A percentile compares a stretch with the other conserved stretches of the same genome.
These are phyloP conservation scores for Ganaspis brasiliensis DNA, from an alignment of 2,888 invertebrate species.

Conservation along the genomic window DNA sequence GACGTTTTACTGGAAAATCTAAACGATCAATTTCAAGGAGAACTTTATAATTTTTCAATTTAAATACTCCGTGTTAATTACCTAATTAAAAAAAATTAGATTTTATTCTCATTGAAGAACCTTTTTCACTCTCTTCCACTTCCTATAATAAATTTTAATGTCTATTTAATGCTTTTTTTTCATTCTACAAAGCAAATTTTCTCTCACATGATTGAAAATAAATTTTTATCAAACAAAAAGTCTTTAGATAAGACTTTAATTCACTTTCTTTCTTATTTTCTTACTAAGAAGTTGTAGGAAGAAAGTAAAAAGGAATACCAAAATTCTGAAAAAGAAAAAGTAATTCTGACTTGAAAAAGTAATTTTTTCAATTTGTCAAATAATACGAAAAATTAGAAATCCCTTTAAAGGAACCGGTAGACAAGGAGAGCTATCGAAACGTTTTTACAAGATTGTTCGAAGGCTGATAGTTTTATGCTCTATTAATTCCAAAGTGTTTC, in stretches of 20 bases:
- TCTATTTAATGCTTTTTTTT: background rate
- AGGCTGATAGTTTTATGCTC: conserved; percentile 49
- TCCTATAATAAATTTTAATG: background rate
- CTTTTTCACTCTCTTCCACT: background rate
- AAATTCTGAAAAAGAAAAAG: background rate
- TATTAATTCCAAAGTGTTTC: conserved; percentile 27
- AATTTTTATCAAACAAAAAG: conserved; percentile 12
- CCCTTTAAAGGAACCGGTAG: background rate
- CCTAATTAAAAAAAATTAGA: background rate
- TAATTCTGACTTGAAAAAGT: background rate
- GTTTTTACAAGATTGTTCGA: conserved; percentile 48
- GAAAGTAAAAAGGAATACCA: background rate
- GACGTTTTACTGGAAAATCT: conserved; percentile 21
- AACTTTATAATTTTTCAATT: conserved; percentile 18
- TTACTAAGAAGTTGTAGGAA: background rate
- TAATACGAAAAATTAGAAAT: background rate
- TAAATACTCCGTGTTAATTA: background rate
- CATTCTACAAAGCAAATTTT: background rate
- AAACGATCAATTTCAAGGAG: conserved; percentile 22
- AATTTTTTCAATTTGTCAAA: background rate
- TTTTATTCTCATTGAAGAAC: background rate
- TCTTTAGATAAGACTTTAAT: conserved; percentile 3
- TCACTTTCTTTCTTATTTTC: conserved; percentile 14
- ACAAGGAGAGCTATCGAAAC: conserved; percentile 45
- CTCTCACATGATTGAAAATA: conserved; percentile 6